Evolutionary conservation across 2,113 vertebrate genomes (phyloP).

Genomic region (Psilopogon haemacephalus): DNA sequence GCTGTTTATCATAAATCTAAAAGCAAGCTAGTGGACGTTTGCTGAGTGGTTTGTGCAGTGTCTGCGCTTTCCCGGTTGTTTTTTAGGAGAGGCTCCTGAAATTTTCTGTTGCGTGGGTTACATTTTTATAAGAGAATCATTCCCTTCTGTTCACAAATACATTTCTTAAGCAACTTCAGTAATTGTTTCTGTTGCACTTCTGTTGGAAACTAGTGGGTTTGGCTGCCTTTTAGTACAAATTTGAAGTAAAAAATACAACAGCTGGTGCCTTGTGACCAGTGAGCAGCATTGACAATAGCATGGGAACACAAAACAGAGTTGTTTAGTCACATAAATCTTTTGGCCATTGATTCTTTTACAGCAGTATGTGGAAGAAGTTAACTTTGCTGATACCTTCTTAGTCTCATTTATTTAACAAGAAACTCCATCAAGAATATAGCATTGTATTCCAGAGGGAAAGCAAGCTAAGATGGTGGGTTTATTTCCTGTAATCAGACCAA

Average conservation of each 20-base stretch:
- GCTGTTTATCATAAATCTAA: neutral
- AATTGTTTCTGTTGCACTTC: conserved; percentile 49
- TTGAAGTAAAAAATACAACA: conserved; percentile 30
- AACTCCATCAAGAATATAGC: neutral
- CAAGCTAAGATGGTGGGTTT: neutral
- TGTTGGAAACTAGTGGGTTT: conserved; percentile 32
- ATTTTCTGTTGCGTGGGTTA: neutral
- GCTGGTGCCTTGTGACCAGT: neutral
- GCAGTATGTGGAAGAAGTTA: neutral
- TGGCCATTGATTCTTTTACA: neutral
- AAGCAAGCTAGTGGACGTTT: neutral
- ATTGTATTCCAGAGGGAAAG: neutral
- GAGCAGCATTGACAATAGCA: neutral
- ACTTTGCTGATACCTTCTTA: neutral
- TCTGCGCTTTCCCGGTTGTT: neutral
- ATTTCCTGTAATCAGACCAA: neutral
- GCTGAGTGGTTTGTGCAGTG: neutral
- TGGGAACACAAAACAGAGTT: neutral
- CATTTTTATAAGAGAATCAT: conserved; percentile 38
- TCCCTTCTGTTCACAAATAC: conserved; percentile 24
- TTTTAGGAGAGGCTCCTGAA: neutral
- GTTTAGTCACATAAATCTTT: neutral
- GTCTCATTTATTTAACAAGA: neutral
- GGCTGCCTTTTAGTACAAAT: conserved; percentile 27
- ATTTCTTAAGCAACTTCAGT: conserved; percentile 36